Evolutionary conservation across 2,797 vertebrate species (phyloP), one percentile per base, ranked within the genome.

Genomic region (Syngnathus rostellatus): DNA sequence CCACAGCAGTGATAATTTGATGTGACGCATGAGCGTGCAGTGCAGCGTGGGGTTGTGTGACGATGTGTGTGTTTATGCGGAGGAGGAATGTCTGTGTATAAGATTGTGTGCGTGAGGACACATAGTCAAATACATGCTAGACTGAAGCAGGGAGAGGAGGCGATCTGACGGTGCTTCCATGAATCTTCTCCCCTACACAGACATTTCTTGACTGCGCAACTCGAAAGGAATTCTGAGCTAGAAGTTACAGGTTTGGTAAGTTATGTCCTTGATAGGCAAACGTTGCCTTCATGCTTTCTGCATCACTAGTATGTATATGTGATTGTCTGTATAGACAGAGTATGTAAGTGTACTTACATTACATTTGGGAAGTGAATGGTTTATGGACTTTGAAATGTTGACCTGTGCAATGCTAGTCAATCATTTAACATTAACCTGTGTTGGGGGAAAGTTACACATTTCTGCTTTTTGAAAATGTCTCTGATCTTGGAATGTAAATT

Each of bases 1-100:
- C 65, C 68, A 46, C 60, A 68, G 65, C 67, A 68, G 31, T 67
- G 70, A 79, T 70, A 74, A 74, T 71, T 75, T 72, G 54, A 75
- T 46, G 46, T 37, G 12, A 77, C 65, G 46, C 70, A 64, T 68
- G 55, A 70, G 50, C 2, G 23, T 68, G 64, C 46, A 54, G 59
- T 41, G 54, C 67, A 39, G 69, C 38, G 73, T 64, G 69, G 43
- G 25, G 23, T 48, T 69, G 55, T 64, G 64, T 60, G 31, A 54
- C 58, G 23, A 23, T 59, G 58, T 55, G 55, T 8, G 50, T 21
- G 21, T 25, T 45, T 3, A 31, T 9, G 65, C 38, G 45, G 53
- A 48, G 45, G 58, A 63, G 25, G 67, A 59, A 45, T 4, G 19
- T 43, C 54, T 60, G 61, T 39, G n/a, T 46, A 37, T 41, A 61